Conservation (phyloP, 2,113 vertebrate genomes). For the Lutjanus erythropterus region DNA sequence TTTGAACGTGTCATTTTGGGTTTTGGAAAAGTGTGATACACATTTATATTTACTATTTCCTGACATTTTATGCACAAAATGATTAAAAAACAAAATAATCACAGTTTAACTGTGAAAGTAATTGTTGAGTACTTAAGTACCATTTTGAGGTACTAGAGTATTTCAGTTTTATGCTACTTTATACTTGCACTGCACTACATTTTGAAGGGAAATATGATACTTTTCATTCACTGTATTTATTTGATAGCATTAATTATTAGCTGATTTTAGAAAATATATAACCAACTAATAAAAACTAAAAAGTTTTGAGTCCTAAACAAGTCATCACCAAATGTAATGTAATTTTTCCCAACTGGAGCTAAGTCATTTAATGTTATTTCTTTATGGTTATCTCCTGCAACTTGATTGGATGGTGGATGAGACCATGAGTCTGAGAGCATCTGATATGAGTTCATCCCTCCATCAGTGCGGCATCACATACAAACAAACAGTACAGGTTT, state of each 20-base stretch:
- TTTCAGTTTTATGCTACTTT: background rate
- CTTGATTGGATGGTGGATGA: too few species aligned
- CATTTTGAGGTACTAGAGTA: background rate
- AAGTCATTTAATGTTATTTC: too few species aligned
- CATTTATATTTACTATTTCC: background rate
- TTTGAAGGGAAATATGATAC: too few species aligned
- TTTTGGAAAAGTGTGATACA: background rate
- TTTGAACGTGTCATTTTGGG: background rate
- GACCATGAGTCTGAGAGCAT: too few species aligned
- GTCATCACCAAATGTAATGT: too few species aligned
- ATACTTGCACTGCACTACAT: too few species aligned
- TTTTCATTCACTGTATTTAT: background rate
- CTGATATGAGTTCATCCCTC: background rate
- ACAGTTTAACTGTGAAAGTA: too few species aligned
- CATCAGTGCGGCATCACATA: background rate
- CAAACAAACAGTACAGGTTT: background rate
- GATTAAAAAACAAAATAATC: background rate
- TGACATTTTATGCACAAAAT: background rate
- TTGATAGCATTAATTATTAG: background rate
- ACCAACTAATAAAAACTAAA: too few species aligned
- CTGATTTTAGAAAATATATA: background rate
- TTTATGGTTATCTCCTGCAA: too few species aligned
- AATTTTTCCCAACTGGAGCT: too few species aligned
- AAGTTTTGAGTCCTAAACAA: too few species aligned
- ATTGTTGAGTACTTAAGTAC: background rate